Conservation (phyloP, 2,797 vertebrate species). For the Galaxias olidus region DNA sequence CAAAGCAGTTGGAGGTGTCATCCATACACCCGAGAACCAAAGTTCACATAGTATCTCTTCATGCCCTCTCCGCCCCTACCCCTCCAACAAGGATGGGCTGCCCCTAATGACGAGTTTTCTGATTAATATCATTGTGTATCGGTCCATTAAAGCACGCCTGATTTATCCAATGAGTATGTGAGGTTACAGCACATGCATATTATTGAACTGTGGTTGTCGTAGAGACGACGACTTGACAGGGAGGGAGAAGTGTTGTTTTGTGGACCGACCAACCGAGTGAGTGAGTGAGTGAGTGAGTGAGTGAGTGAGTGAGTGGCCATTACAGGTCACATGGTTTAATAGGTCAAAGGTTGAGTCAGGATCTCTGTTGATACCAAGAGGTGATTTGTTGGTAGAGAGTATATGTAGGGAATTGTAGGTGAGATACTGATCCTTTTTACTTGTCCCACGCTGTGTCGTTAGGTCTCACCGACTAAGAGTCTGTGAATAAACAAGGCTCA, state of each 20-base stretch:
- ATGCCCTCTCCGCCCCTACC: slow-evolving; percentile 11
- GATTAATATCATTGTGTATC: slow-evolving; percentile 43
- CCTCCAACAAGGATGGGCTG: slow-evolving; percentile 32
- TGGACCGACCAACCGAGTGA: slow-evolving; percentile 1
- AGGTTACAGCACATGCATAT: slow-evolving; percentile 41
- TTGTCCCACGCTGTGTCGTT: slow-evolving; percentile 4
- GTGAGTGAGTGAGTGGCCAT: slow-evolving; percentile 4
- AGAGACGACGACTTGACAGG: slow-evolving; percentile 55
- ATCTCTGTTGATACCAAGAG: not conserved
- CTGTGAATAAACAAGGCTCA: too few species aligned
- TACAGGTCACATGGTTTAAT: slow-evolving; percentile 3
- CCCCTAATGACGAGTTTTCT: slow-evolving; percentile 44
- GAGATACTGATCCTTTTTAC: not conserved
- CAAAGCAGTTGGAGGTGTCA: slow-evolving; percentile 68
- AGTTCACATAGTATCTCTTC: slow-evolving; percentile 56
- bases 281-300: slow-evolving; percentile 11
- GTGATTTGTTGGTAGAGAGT: not conserved
- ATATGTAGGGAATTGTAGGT: slow-evolving; percentile 3
- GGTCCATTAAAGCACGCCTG: not conserved
- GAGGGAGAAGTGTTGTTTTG: slow-evolving; percentile 19
- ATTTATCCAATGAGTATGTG: slow-evolving; percentile 51
- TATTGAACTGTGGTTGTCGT: slow-evolving; percentile 37
- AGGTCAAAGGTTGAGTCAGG: slow-evolving; percentile 8
- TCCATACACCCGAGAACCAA: slow-evolving; percentile 73
- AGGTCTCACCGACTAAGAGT: too few species aligned